phyloP scores from a whole-genome alignment of 2,888 invertebrate genomes.

The Creontiades dilutus region DNA sequence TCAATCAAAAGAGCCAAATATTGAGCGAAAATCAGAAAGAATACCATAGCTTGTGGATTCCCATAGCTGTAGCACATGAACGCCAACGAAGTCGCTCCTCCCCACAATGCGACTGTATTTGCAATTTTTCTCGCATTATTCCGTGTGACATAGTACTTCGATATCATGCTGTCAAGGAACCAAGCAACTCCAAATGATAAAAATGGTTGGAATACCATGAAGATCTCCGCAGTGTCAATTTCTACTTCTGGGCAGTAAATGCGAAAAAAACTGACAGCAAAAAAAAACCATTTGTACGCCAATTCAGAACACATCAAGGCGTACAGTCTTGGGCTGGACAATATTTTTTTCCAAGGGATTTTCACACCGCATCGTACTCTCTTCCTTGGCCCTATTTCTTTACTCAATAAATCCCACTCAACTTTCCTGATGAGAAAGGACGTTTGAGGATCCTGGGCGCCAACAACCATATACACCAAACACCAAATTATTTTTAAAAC shows the following conservation, averaged over 20 bases:
- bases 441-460: slow-evolving; percentile 56
- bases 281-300: slow-evolving; percentile 29
- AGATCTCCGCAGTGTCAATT: not conserved
- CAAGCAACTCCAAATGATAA: not conserved
- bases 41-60: not conserved
- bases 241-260: not conserved
- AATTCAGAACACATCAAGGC: slow-evolving; percentile 17
- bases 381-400: slow-evolving; percentile 43
- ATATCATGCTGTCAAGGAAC: slow-evolving; percentile 38
- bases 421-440: slow-evolving; percentile 28
- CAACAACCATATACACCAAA: slow-evolving; percentile 18
- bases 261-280: not conserved
- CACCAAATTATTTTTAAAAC: slow-evolving; percentile 16
- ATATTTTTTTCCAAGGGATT: slow-evolving; percentile 60
- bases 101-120: slow-evolving; percentile 49
- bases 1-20: not conserved
- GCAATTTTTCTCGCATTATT: slow-evolving; percentile 51
- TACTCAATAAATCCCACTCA: slow-evolving; percentile 37
- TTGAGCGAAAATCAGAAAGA: not conserved
- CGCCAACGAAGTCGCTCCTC: slow-evolving; percentile 5
- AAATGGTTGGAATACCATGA: slow-evolving; percentile 37
- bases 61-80: slow-evolving; percentile 29
- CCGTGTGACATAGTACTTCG: not conserved
- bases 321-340: slow-evolving; percentile 18
- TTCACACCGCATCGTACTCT: slow-evolving; percentile 26